Base-by-base conservation (phyloP, 2,797 vertebrate species). In the Eulemur coronatus region DNA sequence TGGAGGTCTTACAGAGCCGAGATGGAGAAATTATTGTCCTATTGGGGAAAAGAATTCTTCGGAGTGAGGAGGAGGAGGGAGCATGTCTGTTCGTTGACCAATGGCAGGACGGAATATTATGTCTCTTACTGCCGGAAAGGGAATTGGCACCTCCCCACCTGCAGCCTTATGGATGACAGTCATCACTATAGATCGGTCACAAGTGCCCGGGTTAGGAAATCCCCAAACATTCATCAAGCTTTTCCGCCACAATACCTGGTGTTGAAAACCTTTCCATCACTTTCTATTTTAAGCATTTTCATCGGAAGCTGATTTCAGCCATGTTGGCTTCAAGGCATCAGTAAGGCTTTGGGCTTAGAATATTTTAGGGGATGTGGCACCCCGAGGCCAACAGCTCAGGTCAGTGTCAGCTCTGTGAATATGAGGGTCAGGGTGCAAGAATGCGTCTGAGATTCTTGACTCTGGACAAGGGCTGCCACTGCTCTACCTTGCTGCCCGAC, bases 1-100 rank as follows among this genome's bases (percentile, higher is more conserved):
- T 22, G 48, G 67, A 95, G 93, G 84, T 82, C 94, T 97, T 78
- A 55, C 82, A 30, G 76, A 96, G 85, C 93, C 1, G 26, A 69
- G 55, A 95, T 43, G 86, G 95, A 80, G 11, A 97, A 97, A 87
- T 96, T 80, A 96, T 97, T 38, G 84, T 95, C 61, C 95, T 96
- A 22, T 2, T 46, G 94, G 94, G 96, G 84, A 59, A 91, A 96
- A 84, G 91, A 76, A 95, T 96, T 94, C 96, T 97, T 97, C 67
- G 3, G 93, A 95, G 96, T 91, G 46, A 91, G 80, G 35, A 78
- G 30, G 52, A 84, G 61, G 80, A 30, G 86, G 67, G 67, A 30
- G n/a, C 67, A 52, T 17, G 70, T 18, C 55, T 65, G 46, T n/a
- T 35, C 38, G 4, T 7, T 41, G 89, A 52, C 96, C 96, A 96